Evolutionary conservation across 2,113 vertebrate species (phyloP).

Genomic region (Neogobius melanostomus): DNA sequence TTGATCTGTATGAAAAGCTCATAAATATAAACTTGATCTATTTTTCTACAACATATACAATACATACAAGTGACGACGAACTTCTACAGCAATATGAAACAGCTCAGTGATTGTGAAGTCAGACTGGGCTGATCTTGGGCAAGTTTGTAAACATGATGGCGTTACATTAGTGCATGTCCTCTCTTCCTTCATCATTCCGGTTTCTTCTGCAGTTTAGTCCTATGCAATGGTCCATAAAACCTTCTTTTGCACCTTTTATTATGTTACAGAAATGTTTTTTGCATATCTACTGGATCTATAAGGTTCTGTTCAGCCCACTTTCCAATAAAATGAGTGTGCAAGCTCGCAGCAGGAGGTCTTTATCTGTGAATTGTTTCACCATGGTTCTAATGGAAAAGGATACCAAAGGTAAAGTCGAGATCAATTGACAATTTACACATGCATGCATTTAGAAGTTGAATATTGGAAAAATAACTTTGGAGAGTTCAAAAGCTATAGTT

Average conservation of each 20-base stretch:
- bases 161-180: not conserved
- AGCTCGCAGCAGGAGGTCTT: not conserved
- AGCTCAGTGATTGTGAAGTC: conserved; percentile 22
- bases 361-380: too few relatives aligned
- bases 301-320: conserved; percentile 31
- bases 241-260: conserved; percentile 49
- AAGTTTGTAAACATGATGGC: conserved; percentile 30
- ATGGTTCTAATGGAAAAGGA: too few relatives aligned
- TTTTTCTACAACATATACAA: conserved; percentile 33
- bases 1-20: conserved; percentile 25
- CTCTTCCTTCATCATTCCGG: not conserved
- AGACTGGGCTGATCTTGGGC: conserved; percentile 17
- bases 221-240: conserved; percentile 63
- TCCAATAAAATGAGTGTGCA: conserved; percentile 50
- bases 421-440: too few relatives aligned
- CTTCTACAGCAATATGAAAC: conserved; percentile 62
- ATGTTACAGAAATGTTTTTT: conserved; percentile 44
- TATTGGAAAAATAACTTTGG: too few relatives aligned
- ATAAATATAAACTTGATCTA: conserved; percentile 27
- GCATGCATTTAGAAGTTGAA: too few relatives aligned
- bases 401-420: too few relatives aligned
- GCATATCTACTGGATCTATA: conserved; percentile 33
- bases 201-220: conserved; percentile 54
- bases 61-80: conserved; percentile 28
- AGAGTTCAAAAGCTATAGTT: too few relatives aligned